A percentile compares a stretch with the other conserved stretches of the same genome.
phyloP scores from a whole-genome alignment of 2,113 vertebrate species.

The Geococcyx californianus region DNA sequence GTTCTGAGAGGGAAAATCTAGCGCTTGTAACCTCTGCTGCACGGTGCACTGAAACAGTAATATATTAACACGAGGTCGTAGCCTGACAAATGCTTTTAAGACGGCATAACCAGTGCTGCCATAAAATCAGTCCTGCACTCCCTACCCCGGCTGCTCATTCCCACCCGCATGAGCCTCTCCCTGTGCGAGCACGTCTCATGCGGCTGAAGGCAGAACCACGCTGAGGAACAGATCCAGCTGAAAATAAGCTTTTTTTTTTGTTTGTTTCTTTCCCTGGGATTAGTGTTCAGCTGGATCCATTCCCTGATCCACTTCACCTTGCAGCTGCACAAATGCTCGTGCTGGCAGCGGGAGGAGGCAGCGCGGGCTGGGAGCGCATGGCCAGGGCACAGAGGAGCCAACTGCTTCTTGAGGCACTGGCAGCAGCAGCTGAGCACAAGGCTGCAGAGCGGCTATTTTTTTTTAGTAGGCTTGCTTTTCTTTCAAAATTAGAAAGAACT shows the following conservation, averaged over 20 bases:
- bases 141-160: not conserved
- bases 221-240: not conserved
- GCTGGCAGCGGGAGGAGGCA: slow-evolving; percentile 38
- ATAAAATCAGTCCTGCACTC: not conserved
- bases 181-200: fast-evolving
- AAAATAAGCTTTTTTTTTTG: not conserved
- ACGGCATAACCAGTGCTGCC: not conserved
- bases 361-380: not conserved
- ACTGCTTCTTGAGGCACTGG: slow-evolving; percentile 1
- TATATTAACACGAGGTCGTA: not conserved
- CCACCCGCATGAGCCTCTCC: not conserved
- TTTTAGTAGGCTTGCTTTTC: not conserved
- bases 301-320: slow-evolving; percentile 67
- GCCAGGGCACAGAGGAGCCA: slow-evolving; percentile 17
- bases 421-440: slow-evolving; percentile 19
- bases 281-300: slow-evolving; percentile 21
- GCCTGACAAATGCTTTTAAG: slow-evolving; percentile 18
- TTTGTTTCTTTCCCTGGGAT: not conserved
- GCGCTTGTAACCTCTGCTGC: not conserved
- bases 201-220: not conserved
- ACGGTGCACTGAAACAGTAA: not conserved
- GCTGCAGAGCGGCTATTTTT: not conserved
- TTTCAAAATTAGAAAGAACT: not conserved
- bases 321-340: slow-evolving; percentile 50
- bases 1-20: not conserved